phyloP scores from a whole-genome alignment of 2,797 vertebrate species.

The Austrolebias charrua region DNA sequence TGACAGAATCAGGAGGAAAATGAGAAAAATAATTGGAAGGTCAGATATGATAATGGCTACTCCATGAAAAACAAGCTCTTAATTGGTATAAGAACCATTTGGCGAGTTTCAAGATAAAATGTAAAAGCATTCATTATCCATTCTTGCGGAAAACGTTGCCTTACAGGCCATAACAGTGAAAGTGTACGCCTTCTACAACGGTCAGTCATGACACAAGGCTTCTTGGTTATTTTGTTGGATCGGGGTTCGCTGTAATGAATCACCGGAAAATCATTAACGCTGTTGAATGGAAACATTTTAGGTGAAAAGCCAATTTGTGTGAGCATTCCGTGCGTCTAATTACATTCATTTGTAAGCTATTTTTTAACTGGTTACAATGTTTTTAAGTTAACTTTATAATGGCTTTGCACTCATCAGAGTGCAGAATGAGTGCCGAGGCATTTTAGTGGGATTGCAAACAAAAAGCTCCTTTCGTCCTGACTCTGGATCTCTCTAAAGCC shows the following conservation, averaged over 20 bases:
- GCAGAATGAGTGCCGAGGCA: conserved; percentile 35
- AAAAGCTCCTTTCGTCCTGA: conserved; percentile 41
- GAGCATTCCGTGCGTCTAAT: conserved; percentile 44
- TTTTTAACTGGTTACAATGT: conserved; percentile 39
- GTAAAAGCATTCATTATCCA: conserved; percentile 84
- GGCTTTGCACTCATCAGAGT: conserved; percentile 53
- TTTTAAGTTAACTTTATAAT: conserved; percentile 29
- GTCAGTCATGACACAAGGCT: conserved; percentile 44
- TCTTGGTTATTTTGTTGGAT: conserved; percentile 50
- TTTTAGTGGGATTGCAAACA: conserved; percentile 41
- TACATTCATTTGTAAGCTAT: conserved; percentile 27
- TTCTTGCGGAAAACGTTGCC: conserved; percentile 44
- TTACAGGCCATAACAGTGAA: conserved; percentile 46
- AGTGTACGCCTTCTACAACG: conserved; percentile 47
- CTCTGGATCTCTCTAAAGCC: conserved; percentile 65
- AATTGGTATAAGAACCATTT: conserved; percentile 80
- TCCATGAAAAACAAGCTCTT: conserved; percentile 76
- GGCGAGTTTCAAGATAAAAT: conserved; percentile 79
- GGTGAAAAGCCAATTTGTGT: conserved; percentile 38
- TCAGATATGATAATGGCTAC: conserved; percentile 83
- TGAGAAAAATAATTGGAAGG: conserved; percentile 85
- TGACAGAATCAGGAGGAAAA: conserved; percentile 76
- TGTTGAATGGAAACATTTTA: conserved; percentile 44
- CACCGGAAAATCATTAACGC: conserved; percentile 66
- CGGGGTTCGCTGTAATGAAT: conserved; percentile 72